Percentiles rank a stretch among this genome's conserved stretches.
phyloP scores from a whole-genome alignment of 2,113 vertebrate genomes.

The Cynocephalus volans region DNA sequence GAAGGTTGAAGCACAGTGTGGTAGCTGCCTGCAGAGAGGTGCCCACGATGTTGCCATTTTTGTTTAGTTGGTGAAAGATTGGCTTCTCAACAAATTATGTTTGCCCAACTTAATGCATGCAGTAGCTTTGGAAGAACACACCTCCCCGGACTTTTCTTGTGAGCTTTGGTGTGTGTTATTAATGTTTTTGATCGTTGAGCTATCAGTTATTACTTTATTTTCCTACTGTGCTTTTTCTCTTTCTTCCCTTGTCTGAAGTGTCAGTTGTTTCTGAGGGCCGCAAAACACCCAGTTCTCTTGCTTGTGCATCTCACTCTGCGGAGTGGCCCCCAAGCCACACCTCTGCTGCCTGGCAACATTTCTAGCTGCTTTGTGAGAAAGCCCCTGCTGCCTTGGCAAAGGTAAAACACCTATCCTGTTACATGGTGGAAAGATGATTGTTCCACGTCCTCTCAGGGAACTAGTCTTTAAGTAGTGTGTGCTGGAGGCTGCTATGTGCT shows the following conservation, averaged over 20 bases:
- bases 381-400: not conserved
- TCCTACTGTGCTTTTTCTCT: not conserved
- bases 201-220: not conserved
- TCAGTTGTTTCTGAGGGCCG: accelerated
- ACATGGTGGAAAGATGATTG: not conserved
- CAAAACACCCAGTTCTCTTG: accelerated
- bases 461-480: accelerated
- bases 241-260: accelerated
- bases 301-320: accelerated
- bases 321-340: no score
- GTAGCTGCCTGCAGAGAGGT: accelerated
- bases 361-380: not conserved
- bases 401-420: not conserved
- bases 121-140: accelerated
- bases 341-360: no score
- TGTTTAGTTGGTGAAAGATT: accelerated
- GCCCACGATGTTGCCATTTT: not conserved
- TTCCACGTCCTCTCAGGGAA: not conserved
- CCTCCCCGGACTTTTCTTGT: not conserved
- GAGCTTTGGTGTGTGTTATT: not conserved
- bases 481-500: not conserved
- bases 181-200: accelerated
- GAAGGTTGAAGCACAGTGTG: not conserved
- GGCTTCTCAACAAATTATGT: accelerated
- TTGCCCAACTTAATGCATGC: accelerated